These are phyloP conservation scores for Tachina grossa DNA, from an alignment of 2,888 invertebrate species.

Conservation along the genomic window DNA sequence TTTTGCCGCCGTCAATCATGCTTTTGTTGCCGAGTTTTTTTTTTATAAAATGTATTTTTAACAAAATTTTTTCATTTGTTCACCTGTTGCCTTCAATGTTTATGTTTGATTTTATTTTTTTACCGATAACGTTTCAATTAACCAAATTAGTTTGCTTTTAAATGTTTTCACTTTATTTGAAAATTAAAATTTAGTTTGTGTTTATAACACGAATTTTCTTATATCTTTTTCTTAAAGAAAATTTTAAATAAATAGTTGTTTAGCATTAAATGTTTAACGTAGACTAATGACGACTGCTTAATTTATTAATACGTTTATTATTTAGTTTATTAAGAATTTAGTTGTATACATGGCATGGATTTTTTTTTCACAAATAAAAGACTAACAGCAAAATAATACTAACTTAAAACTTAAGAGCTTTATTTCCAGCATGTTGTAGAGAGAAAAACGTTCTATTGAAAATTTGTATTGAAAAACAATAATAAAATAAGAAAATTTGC, in stretches of 20 bases:
- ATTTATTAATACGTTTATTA: conserved; percentile 13
- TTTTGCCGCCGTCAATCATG: conserved; percentile 2
- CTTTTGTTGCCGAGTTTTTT: background rate
- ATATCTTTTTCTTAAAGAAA: background rate
- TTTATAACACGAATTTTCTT: background rate
- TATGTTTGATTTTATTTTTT: conserved; percentile 1
- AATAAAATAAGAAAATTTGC: no score
- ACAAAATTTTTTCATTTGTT: background rate
- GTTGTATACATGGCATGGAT: conserved; percentile 9
- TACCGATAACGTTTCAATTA: background rate
- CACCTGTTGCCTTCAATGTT: conserved; percentile 14
- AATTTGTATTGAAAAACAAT: no score
- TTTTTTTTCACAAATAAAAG: background rate
- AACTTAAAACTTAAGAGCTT: background rate
- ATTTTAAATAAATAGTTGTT: conserved; percentile 4
- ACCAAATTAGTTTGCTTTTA: conserved; percentile 1
- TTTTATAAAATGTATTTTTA: background rate
- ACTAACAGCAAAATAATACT: conserved; percentile 11
- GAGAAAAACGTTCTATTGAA: no score
- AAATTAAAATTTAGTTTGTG: background rate
- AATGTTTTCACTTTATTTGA: conserved; percentile 12
- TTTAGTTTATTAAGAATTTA: conserved; percentile 1
- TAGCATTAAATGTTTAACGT: background rate
- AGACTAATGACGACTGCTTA: conserved; percentile 14
- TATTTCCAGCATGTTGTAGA: no score